A percentile compares a stretch with the other conserved stretches of the same genome.
Evolutionary conservation across 2,888 invertebrate genomes (phyloP).

Genomic region (Agrotis exclamationis): DNA sequence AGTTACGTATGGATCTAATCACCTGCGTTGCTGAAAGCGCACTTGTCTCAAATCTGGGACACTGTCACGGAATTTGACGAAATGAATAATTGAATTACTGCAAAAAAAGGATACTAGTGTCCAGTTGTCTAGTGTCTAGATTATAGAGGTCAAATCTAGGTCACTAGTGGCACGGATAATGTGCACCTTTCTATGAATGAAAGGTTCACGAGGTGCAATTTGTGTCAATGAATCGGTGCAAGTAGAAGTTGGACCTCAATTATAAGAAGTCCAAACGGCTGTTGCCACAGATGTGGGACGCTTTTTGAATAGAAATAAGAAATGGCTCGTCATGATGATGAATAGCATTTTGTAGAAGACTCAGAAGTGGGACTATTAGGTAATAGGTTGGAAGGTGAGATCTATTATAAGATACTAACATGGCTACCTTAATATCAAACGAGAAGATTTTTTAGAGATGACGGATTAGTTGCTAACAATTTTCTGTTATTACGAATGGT

Average conservation of each 20-base stretch:
- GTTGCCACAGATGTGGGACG: neutral
- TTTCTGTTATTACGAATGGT: no score
- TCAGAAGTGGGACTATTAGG: neutral
- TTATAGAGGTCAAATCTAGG: conserved; percentile 45
- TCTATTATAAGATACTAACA: no score
- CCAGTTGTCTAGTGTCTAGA: conserved; percentile 21
- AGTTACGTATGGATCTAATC: neutral
- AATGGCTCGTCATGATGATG: neutral
- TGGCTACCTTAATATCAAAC: no score
- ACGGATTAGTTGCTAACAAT: no score
- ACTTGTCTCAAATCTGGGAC: conserved; percentile 22
- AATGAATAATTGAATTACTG: conserved; percentile 27
- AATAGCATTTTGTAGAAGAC: neutral
- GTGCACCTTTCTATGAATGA: conserved; percentile 31
- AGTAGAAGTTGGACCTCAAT: conserved; percentile 27
- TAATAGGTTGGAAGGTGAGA: neutral
- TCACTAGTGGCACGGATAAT: conserved; percentile 31
- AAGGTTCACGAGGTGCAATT: conserved; percentile 39
- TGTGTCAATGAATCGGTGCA: conserved; percentile 7
- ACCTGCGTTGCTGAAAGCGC: neutral
- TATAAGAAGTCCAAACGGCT: neutral
- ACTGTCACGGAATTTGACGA: conserved; percentile 1
- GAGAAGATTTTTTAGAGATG: no score
- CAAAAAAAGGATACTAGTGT: conserved; percentile 26
- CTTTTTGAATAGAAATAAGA: neutral